A percentile compares a stretch with the other conserved stretches of the same genome.
Conservation (phyloP, 2,113 vertebrate genomes). For the Lophius piscatorius region DNA sequence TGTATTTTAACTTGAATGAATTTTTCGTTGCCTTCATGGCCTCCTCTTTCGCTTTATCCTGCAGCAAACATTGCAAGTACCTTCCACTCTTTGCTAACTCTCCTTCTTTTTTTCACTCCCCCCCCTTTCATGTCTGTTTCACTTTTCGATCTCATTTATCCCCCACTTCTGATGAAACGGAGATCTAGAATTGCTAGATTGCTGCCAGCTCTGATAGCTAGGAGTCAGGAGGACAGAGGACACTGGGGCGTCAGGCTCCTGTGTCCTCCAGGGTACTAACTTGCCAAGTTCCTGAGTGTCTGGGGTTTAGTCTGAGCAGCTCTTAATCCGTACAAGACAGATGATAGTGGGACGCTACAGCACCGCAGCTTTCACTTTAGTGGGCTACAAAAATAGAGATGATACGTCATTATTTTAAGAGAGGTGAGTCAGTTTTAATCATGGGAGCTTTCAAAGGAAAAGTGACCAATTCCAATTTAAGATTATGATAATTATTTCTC, state of each 20-base stretch:
- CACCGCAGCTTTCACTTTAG: too few relatives aligned
- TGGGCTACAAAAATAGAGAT: too few relatives aligned
- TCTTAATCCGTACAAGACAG: slow-evolving; percentile 14
- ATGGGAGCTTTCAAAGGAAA: too few relatives aligned
- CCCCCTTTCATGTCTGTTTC: background rate
- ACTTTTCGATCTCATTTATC: too few relatives aligned
- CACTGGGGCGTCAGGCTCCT: slow-evolving; percentile 4
- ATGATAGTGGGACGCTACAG: too few relatives aligned
- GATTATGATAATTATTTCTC: too few relatives aligned
- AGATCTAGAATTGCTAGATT: background rate
- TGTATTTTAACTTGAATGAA: slow-evolving; percentile 59
- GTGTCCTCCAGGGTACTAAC: slow-evolving; percentile 30
- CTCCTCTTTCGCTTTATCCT: slow-evolving; percentile 15
- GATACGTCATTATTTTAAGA: too few relatives aligned
- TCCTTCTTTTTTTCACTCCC: slow-evolving; percentile 9
- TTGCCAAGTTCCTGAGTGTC: slow-evolving; percentile 7
- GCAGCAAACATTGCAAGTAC: slow-evolving; percentile 30
- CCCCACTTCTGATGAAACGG: background rate
- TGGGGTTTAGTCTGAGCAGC: slow-evolving; percentile 29
- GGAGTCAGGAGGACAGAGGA: slow-evolving; percentile 44
- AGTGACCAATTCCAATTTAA: too few relatives aligned
- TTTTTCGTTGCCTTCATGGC: slow-evolving; percentile 46
- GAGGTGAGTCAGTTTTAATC: too few relatives aligned
- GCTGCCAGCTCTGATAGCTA: slow-evolving; percentile 12
- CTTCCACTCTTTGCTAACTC: background rate